Conservation (phyloP, 2,797 vertebrate genomes). For the Podargus strigoides region DNA sequence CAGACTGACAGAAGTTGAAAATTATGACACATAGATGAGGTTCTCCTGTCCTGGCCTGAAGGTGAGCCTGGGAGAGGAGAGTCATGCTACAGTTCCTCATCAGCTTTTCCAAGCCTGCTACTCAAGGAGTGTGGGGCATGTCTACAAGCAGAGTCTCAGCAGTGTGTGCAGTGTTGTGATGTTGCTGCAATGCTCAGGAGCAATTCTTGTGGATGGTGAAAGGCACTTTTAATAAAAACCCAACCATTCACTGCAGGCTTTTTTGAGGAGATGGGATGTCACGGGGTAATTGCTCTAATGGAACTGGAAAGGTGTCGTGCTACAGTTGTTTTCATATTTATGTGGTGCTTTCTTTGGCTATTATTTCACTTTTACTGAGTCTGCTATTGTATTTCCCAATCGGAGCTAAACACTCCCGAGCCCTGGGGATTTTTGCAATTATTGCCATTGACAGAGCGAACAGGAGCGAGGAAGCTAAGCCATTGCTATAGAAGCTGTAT, state of each 20-base stretch:
- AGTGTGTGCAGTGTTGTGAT: background rate
- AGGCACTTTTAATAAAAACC: background rate
- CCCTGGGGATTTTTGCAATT: slow-evolving; percentile 32
- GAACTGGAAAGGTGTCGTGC: background rate
- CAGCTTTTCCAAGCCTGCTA: background rate
- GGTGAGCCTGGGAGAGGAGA: background rate
- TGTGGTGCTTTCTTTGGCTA: background rate
- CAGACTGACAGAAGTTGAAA: background rate
- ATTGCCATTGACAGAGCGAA: slow-evolving; percentile 39
- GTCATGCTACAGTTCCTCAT: background rate
- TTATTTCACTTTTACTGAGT: slow-evolving; percentile 5
- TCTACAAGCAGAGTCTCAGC: background rate
- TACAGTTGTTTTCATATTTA: slow-evolving; percentile 30
- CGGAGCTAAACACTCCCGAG: background rate
- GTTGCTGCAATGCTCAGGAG: background rate
- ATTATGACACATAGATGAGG: background rate
- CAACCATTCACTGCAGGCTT: background rate
- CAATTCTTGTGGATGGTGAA: background rate
- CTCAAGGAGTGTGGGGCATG: accelerated
- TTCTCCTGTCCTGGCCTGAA: background rate
- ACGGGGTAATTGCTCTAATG: background rate
- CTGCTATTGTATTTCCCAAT: slow-evolving; percentile 10
- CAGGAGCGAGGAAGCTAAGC: background rate
- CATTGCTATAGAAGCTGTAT: background rate
- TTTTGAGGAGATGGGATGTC: background rate